phyloP scores from a whole-genome alignment of 2,888 invertebrate genomes.

The Ophraella communa region DNA sequence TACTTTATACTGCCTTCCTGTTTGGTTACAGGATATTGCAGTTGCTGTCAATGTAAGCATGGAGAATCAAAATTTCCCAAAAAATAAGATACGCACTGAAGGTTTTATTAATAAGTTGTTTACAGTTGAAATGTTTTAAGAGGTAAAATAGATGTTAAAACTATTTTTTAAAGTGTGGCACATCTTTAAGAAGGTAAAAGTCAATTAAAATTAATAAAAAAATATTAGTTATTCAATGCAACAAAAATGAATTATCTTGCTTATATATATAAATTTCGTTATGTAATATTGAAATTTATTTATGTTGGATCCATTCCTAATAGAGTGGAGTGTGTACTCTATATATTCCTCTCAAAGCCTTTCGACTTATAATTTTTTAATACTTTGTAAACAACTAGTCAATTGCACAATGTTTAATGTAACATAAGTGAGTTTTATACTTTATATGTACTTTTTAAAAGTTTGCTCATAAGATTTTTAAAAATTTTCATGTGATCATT shows the following conservation, averaged over 20 bases:
- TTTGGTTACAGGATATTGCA: background rate
- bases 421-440: conserved; percentile 5
- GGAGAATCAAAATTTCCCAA: background rate
- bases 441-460: conserved; percentile 12
- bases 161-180: background rate
- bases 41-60: background rate
- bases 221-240: too few relatives aligned
- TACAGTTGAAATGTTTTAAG: background rate
- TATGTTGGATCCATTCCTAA: background rate
- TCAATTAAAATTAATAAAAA: too few relatives aligned
- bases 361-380: background rate
- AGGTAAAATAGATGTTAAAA: background rate
- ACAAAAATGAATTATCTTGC: too few relatives aligned
- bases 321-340: background rate
- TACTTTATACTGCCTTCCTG: background rate
- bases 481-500: conserved; percentile 14
- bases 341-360: background rate
- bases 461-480: conserved; percentile 10
- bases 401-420: conserved; percentile 18
- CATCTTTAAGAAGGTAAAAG: too few relatives aligned
- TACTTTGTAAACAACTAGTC: background rate
- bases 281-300: background rate
- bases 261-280: background rate
- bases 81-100: background rate
- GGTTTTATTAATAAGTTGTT: background rate